phyloP scores from a whole-genome alignment of 1,140 invertebrate species.

The Lysiphlebus fabarum region DNA sequence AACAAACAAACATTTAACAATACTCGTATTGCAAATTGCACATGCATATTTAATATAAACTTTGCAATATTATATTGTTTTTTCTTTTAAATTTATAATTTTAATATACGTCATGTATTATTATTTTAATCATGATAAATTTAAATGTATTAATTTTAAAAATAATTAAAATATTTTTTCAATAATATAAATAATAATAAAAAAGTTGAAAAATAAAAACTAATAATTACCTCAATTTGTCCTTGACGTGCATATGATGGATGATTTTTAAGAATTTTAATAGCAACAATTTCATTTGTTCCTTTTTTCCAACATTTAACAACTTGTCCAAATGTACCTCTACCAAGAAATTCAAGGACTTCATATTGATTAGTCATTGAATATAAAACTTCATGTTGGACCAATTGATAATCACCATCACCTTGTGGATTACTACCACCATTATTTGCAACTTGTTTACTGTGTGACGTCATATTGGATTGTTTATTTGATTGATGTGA shows the following conservation, averaged over 20 bases:
- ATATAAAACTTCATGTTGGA: slow-evolving; percentile 97
- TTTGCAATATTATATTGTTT: slow-evolving; percentile 1
- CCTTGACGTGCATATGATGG: slow-evolving; percentile 99
- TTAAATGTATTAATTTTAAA: no score
- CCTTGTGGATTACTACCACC: slow-evolving; percentile 68
- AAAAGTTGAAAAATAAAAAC: no score
- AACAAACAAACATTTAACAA: no score
- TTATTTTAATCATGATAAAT: no score
- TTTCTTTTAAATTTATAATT: no score
- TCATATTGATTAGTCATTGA: slow-evolving; percentile 91
- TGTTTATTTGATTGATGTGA: slow-evolving; percentile 29
- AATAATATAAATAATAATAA: no score
- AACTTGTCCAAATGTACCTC: slow-evolving; percentile 97
- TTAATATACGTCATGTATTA: no score
- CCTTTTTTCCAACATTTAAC: slow-evolving; percentile 99
- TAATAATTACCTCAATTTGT: slow-evolving; percentile 98
- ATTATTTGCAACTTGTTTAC: slow-evolving; percentile 60
- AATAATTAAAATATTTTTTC: no score
- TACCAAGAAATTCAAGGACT: slow-evolving; percentile 96
- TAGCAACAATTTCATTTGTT: slow-evolving; percentile 99
- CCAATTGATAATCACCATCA: slow-evolving; percentile 96
- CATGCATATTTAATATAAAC: slow-evolving; percentile 4
- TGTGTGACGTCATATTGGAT: slow-evolving; percentile 72
- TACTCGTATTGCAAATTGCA: no score
- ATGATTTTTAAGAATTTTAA: slow-evolving; percentile 99